phyloP scores from a whole-genome alignment of 2,797 vertebrate genomes.

The Chaenodraco wilsoni region DNA sequence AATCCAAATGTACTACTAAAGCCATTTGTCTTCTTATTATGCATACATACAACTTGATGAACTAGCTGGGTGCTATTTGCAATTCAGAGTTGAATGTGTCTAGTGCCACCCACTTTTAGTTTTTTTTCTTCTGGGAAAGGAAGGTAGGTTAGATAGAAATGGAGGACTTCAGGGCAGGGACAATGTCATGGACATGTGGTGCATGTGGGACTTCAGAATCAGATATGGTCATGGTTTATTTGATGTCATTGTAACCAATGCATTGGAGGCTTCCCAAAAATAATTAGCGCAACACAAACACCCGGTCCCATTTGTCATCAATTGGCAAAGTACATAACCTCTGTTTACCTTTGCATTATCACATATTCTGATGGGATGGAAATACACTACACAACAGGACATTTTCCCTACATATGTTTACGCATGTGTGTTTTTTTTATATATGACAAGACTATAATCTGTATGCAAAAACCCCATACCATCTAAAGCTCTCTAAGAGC shows the following conservation, averaged over 20 bases:
- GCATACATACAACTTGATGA: background rate
- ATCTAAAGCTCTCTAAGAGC: constrained; percentile 14
- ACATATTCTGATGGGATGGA: background rate
- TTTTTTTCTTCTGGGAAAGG: constrained; percentile 9
- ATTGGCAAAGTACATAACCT: background rate
- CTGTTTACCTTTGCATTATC: background rate
- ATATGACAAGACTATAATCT: background rate
- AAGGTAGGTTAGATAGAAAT: constrained; percentile 31
- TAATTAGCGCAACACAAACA: background rate
- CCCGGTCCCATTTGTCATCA: background rate
- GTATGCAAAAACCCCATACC: background rate
- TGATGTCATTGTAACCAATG: background rate
- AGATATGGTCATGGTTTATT: background rate
- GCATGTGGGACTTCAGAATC: background rate
- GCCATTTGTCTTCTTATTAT: background rate
- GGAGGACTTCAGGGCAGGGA: constrained; percentile 12
- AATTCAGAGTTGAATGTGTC: background rate
- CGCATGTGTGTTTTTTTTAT: too few relatives aligned
- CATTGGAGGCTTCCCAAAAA: background rate
- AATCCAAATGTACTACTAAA: background rate
- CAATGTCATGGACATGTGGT: background rate
- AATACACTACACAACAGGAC: background rate
- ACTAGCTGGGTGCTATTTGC: constrained; percentile 1
- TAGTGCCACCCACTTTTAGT: constrained; percentile 1
- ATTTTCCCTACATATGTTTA: background rate